Evolutionary conservation across 1,140 invertebrate genomes (phyloP), one percentile per base, ranked within the genome.

Genomic region (Sinella curviseta): DNA sequence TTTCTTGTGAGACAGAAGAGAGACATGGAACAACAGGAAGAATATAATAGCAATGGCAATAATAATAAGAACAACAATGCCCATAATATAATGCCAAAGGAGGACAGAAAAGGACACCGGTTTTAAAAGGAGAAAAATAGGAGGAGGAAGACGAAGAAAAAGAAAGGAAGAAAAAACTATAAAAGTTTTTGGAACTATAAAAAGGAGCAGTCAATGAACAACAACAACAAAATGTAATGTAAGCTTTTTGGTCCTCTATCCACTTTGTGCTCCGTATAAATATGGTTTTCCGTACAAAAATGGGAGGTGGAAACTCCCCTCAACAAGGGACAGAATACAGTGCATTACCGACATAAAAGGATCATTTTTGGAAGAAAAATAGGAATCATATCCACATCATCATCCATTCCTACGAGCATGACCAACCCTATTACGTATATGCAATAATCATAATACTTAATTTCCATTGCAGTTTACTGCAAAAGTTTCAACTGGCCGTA

Each of bases 81-180:
- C 26, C 16, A 65, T 65, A 65, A 65, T 65, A 65, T 65, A 70
- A 70, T 17, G 26, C 4, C 12, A 4, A 70, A 70, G n/a, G 65
- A 70, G 65, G 65, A 70, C 65, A 70, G 65, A 70, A 70, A 70
- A 70, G 65, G 65, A 70, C 65, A 70, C 65, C 65, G 65, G 24
- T 70, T 70, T 70, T 70, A 31, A 33, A 70, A 70, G 57, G 57
- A 65, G 57, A 65, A 65, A 65, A 65, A 65, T 17, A 17, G 24
- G 57, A 33, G n/a, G 65, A 33, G n/a, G 65, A 33, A 8, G 31
- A 33, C 26, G 65, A 33, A 70, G 31, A 14, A 70, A 65, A n/a
- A 26, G 24, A 65, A 8, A 65, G 57, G 24, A 65, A 70, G 31
- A 24, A 33, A 70, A 70, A 70, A 70, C 65, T 70, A 70, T 70